Evolutionary conservation across 64 coral and sea anemone genomes (phyloP), one percentile per base, ranked within the genome.

Genomic region (Porites australiensis): DNA sequence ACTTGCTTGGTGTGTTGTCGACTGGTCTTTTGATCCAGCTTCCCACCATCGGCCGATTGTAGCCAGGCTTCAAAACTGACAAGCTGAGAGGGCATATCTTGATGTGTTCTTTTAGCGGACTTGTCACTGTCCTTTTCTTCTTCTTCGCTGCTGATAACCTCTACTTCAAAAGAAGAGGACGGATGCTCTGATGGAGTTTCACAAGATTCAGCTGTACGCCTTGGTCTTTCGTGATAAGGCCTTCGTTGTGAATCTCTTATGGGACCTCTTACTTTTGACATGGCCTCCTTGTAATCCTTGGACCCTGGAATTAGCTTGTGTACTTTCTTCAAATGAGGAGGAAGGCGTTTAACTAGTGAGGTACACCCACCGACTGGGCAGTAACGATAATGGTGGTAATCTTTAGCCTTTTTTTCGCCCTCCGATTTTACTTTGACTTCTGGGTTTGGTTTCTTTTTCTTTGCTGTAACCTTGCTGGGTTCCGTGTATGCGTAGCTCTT

Each of bases 381-480:
- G 70, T 73, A 73, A 73, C 37, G 37, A 73, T 47, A 73, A 47
- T 73, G 44, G 14, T 73, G 70, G 70, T 48, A 73, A 47, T 47
- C 44, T 12, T 10, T 73, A 46, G 70, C 19, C 12, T 47, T 47
- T 73, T 37, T 73, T 57, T 57, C 53, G 0, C 53, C 53, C 53
- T 57, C 13, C 70, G 10, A 8, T 57, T 57, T 11, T 11, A 8
- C 11, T 5, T 57, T 11, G 53, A 57, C 53, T 57, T 57, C 6
- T 57, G 3, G 4, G 37, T 7, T 73, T 12, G 37, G 44, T 46
- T 73, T 73, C 13, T 73, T 48, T 73, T 45, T 73, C 37, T 73
- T 4, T 73, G 9, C 46, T 46, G 70, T 23, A 73, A 47, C 70
- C 20, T 73, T 73, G 8, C 2, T 47, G 27, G 44, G 37, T 10